A percentile compares a stretch with the other conserved stretches of the same genome.
phyloP scores from a whole-genome alignment of 2,797 vertebrate species.

The Psittacula derbiana region DNA sequence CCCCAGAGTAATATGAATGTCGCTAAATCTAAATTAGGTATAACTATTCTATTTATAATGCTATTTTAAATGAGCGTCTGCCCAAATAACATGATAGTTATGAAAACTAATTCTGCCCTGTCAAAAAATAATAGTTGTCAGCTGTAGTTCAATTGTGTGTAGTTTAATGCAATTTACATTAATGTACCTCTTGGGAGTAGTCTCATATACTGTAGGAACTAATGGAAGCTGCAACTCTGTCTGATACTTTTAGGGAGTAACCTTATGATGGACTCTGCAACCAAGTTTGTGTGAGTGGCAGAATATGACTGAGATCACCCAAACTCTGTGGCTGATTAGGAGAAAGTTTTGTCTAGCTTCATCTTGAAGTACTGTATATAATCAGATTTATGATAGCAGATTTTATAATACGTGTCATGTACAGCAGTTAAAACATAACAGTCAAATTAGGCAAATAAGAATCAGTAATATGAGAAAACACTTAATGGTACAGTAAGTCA shows the following conservation, averaged over 20 bases:
- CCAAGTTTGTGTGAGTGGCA: background rate
- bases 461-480: background rate
- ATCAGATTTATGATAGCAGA: background rate
- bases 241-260: background rate
- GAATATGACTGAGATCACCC: background rate
- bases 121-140: slow-evolving; percentile 10
- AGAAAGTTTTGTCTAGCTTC: background rate
- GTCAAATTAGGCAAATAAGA: background rate
- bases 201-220: background rate
- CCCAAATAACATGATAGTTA: background rate
- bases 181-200: background rate
- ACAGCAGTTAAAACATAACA: background rate
- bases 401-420: background rate
- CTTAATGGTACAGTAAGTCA: background rate
- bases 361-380: background rate
- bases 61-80: background rate
- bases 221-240: background rate
- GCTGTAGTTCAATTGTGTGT: background rate
- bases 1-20: background rate
- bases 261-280: background rate
- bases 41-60: background rate
- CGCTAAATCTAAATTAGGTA: background rate
- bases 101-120: background rate
- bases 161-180: background rate
- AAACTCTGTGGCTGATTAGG: background rate